Base-by-base conservation (phyloP, 2,113 vertebrate species). In the Cyanoliseus patagonus region DNA sequence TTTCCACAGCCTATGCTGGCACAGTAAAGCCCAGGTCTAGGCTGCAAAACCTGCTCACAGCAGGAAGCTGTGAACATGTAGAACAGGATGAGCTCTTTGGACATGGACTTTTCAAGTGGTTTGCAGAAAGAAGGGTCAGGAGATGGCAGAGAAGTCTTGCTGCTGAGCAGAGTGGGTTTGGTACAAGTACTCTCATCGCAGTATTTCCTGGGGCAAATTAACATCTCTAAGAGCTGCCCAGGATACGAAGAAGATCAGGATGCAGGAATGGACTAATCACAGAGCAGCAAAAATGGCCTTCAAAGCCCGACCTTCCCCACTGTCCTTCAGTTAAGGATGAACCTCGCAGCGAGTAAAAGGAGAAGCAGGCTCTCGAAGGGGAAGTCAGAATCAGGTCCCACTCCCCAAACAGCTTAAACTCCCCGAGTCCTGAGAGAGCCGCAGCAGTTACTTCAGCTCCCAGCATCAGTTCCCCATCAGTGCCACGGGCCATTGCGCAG, bases 211-310 rank as follows among this genome's bases (percentile, higher is more conserved):
- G 19, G 11, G 7, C 25, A 62, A 88, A 80, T 28, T 4, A 64
- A 41, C 59, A 44, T 8, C 72, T 44, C 44, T 10, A 41, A 66
- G 69, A 35, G 5, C 27, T 63, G 20, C 49, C 64, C 17, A 23
- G 64, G 33, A 14, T 11, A 61, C 7, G 4, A 7, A 67, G 41
- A 52, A 74, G 41, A 20, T 41, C 75, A 53, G 31, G 49, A 37
- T 37, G 49, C 0, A 0, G 62, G 52, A 66, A 5, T 0, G 1
- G 22, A 17, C 69, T 17, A 53, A 20, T 13, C 51, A 37, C 10
- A 0, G 27, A 77, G 82, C 42, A 68, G 55, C 33, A 66, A 44
- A 51, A 42, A 41, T 3, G 17, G n/a, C 41, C 44, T 85, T 67
- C 77, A 39, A 44, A 68, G 57, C 53, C 47, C 33, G 90, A 52